These are phyloP conservation scores for Bos javanicus DNA, from an alignment of 2,113 vertebrate genomes.

Conservation along the genomic window DNA sequence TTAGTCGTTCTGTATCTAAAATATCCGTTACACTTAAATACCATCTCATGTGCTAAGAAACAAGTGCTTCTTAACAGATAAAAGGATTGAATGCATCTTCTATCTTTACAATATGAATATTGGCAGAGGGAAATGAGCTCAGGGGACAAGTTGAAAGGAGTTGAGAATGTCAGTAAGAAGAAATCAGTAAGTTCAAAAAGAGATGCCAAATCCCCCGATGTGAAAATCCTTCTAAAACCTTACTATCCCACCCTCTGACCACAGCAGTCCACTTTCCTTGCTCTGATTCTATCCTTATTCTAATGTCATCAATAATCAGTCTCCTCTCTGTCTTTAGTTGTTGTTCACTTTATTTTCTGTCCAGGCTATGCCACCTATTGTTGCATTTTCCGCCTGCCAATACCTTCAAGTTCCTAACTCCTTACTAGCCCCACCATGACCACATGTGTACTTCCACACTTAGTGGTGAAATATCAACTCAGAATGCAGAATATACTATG, in stretches of 20 bases:
- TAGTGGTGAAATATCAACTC: neutral
- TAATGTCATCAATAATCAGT: neutral
- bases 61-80: neutral
- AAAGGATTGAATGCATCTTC: neutral
- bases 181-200: neutral
- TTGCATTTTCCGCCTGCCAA: neutral
- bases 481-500: neutral
- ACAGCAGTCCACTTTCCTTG: neutral
- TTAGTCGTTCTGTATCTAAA: neutral
- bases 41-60: neutral
- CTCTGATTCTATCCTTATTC: neutral
- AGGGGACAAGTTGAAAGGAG: neutral
- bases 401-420: neutral
- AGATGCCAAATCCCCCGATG: neutral
- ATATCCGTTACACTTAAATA: neutral
- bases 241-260: neutral
- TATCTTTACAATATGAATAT: neutral
- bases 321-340: neutral
- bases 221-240: neutral
- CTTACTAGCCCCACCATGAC: neutral
- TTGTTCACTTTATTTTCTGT: neutral
- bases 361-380: neutral
- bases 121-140: neutral
- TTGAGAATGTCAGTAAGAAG: neutral
- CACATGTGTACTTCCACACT: neutral